phyloP scores from a whole-genome alignment of 2,797 vertebrate species.

The Sebastes minor region DNA sequence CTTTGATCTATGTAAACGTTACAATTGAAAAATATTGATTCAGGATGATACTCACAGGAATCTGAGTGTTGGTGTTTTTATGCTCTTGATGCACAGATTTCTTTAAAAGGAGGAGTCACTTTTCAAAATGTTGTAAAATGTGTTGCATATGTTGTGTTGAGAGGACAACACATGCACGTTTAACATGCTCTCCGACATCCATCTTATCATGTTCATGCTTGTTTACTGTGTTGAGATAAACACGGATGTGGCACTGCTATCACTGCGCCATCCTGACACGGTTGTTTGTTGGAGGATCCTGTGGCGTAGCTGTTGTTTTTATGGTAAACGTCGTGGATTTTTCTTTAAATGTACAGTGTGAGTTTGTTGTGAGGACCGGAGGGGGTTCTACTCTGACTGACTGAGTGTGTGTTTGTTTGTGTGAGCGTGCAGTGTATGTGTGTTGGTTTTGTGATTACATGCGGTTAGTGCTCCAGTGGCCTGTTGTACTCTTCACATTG shows the following conservation, averaged over 20 bases:
- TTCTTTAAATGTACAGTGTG: background rate
- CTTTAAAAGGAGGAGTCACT: background rate
- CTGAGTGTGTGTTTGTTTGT: background rate
- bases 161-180: background rate
- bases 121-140: background rate
- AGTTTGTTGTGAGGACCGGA: background rate
- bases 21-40: background rate
- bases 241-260: background rate
- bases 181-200: background rate
- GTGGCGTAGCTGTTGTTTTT: background rate
- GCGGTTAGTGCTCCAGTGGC: conserved; percentile 1
- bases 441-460: conserved; percentile 32
- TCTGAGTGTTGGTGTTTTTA: background rate
- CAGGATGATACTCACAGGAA: background rate
- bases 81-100: background rate
- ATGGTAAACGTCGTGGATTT: background rate
- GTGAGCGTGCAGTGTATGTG: background rate
- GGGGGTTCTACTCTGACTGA: background rate
- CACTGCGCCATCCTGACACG: background rate
- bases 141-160: background rate
- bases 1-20: background rate
- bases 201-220: conserved; percentile 3
- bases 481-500: conserved; percentile 21
- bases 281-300: conserved; percentile 3
- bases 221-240: conserved; percentile 15